A percentile compares a stretch with the other conserved stretches of the same genome.
phyloP scores from a whole-genome alignment of 92 coral and sea anemone genomes.

The Virgularia gustaviana region DNA sequence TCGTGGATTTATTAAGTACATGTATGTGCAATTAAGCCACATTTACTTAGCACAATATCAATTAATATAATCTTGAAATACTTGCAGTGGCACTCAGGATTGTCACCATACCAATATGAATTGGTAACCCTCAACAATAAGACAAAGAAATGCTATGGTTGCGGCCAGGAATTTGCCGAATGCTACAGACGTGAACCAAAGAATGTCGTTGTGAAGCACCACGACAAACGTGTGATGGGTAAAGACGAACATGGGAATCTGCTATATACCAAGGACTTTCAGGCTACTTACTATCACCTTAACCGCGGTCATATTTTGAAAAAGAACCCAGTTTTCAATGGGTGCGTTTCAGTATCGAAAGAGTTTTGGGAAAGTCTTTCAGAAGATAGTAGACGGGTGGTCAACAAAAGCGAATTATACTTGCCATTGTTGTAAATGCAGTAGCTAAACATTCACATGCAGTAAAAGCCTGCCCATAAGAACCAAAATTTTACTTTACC shows the following conservation, averaged over 20 bases:
- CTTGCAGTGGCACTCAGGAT: neutral
- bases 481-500: too few species aligned
- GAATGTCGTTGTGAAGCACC: conserved; percentile 24
- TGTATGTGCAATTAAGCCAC: too few species aligned
- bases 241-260: conserved; percentile 17
- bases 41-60: too few species aligned
- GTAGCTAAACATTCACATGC: too few species aligned
- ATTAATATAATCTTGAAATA: too few species aligned
- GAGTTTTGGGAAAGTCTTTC: conserved; percentile 20
- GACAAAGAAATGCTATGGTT: conserved; percentile 13
- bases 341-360: conserved; percentile 10
- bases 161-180: conserved; percentile 15
- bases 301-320: conserved; percentile 10
- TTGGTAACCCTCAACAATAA: neutral
- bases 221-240: conserved; percentile 19
- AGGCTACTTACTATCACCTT: conserved; percentile 25
- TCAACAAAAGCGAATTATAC: neutral
- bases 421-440: conserved; percentile 1
- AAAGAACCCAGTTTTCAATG: conserved; percentile 4
- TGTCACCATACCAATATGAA: conserved; percentile 2
- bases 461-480: too few species aligned
- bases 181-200: conserved; percentile 17
- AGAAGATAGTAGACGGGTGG: neutral
- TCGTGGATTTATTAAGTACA: too few species aligned
- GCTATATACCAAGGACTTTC: conserved; percentile 4